Conservation (phyloP, 2,113 vertebrate genomes). For the Mandrillus leucophaeus region DNA sequence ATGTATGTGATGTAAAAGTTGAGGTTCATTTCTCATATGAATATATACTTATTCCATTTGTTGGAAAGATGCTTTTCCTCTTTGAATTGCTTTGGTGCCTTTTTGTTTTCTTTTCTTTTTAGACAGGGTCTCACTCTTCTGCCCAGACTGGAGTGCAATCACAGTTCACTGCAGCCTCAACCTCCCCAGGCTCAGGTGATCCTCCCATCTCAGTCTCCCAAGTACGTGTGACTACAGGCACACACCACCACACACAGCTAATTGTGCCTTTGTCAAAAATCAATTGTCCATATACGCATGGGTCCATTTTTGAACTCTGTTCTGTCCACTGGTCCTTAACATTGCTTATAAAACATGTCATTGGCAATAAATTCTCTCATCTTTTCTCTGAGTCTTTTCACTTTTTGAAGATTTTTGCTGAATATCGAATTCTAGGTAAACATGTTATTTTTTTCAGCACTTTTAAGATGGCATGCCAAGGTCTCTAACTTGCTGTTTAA, state of each 20-base stretch:
- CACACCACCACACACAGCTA: too few species aligned
- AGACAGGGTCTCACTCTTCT: too few species aligned
- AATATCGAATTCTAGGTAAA: neutral
- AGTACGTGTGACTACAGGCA: too few species aligned
- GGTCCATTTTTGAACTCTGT: conserved; percentile 2
- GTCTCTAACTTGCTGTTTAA: neutral
- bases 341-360: neutral
- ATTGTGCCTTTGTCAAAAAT: neutral
- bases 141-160: too few species aligned
- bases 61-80: neutral
- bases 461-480: neutral
- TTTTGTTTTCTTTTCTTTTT: too few species aligned
- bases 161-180: too few species aligned
- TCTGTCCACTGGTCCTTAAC: neutral
- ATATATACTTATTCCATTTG: neutral
- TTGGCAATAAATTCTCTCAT: neutral
- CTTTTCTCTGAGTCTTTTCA: neutral
- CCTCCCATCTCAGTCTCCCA: too few species aligned
- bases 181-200: too few species aligned
- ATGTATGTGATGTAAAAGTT: neutral
- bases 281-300: neutral
- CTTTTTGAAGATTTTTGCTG: conserved; percentile 20
- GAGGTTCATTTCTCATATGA: neutral
- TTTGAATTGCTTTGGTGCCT: neutral
- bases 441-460: neutral